These are phyloP conservation scores for Dryobotodes eremita DNA, from an alignment of 2,888 invertebrate species.

Conservation along the genomic window DNA sequence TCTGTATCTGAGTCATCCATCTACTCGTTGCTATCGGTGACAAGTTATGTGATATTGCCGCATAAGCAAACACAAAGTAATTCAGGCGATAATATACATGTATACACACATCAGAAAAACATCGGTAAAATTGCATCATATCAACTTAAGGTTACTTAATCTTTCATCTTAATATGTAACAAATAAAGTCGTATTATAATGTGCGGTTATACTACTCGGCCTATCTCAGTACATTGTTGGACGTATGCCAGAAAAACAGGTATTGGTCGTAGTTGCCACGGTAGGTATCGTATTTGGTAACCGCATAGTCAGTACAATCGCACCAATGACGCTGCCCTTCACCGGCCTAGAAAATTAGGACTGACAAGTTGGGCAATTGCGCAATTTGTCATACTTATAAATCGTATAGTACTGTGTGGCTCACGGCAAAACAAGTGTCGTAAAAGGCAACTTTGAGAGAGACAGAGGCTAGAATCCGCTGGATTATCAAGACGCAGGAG, in stretches of 20 bases:
- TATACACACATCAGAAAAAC: constrained; percentile 19
- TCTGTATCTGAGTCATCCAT: constrained; percentile 41
- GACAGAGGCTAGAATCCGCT: not conserved
- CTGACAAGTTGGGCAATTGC: constrained; percentile 25
- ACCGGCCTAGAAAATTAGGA: constrained; percentile 45
- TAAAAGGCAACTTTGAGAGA: not conserved
- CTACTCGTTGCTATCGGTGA: constrained; percentile 50
- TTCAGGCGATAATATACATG: constrained; percentile 17
- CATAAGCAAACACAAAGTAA: constrained; percentile 34
- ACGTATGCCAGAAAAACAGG: constrained; percentile 41
- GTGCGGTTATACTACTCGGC: constrained; percentile 23
- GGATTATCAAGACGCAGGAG: not conserved
- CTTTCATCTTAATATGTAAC: constrained; percentile 11
- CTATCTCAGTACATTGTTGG: constrained; percentile 45
- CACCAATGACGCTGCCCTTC: constrained; percentile 42
- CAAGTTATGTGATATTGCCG: constrained; percentile 37
- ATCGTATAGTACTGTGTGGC: constrained; percentile 8
- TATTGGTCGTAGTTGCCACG: constrained; percentile 25
- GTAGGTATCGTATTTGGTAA: constrained; percentile 44
- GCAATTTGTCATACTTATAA: constrained; percentile 15
- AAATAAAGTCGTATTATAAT: constrained; percentile 7
- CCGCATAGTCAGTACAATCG: constrained; percentile 15
- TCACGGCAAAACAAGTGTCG: not conserved
- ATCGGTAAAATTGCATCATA: constrained; percentile 4
- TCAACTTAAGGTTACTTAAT: constrained; percentile 12